Evolutionary conservation across 2,888 invertebrate species (phyloP).

Genomic region (Megalurothrips usitatus): DNA sequence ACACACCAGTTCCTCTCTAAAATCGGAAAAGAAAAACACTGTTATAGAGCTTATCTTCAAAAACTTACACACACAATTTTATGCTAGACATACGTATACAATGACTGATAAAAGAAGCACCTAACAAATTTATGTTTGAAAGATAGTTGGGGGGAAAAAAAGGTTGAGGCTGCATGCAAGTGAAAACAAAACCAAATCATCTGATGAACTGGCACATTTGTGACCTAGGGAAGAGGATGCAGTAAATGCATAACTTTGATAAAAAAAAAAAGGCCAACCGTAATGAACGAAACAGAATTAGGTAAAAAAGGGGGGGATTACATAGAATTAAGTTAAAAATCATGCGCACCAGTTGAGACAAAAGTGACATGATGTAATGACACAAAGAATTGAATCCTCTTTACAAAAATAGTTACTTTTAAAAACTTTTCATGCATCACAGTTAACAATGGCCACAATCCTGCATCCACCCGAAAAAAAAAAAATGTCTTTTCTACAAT

Average conservation of each 20-base stretch:
- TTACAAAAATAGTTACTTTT: conserved; percentile 20
- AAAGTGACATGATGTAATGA: neutral
- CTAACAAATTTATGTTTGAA: too few relatives aligned
- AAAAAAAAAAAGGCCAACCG: neutral
- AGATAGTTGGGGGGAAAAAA: too few relatives aligned
- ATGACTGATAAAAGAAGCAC: too few relatives aligned
- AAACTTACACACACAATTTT: too few relatives aligned
- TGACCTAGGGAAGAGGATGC: too few relatives aligned
- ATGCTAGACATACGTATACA: too few relatives aligned
- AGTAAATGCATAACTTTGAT: neutral
- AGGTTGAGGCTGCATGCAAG: too few relatives aligned
- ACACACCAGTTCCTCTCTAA: too few relatives aligned
- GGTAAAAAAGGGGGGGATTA: neutral
- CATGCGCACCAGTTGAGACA: neutral
- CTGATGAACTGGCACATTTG: too few relatives aligned
- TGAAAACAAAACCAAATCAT: too few relatives aligned
- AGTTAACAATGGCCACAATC: conserved; percentile 22
- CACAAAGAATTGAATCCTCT: neutral
- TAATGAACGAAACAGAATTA: neutral
- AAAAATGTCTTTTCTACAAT: neutral
- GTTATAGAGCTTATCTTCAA: too few relatives aligned
- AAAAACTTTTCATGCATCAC: neutral
- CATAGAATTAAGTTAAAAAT: neutral
- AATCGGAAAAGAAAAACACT: too few relatives aligned
- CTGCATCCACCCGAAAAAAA: neutral